These are phyloP conservation scores for Sylvilagus bachmani DNA, from an alignment of 2,113 vertebrate species.

Conservation along the genomic window DNA sequence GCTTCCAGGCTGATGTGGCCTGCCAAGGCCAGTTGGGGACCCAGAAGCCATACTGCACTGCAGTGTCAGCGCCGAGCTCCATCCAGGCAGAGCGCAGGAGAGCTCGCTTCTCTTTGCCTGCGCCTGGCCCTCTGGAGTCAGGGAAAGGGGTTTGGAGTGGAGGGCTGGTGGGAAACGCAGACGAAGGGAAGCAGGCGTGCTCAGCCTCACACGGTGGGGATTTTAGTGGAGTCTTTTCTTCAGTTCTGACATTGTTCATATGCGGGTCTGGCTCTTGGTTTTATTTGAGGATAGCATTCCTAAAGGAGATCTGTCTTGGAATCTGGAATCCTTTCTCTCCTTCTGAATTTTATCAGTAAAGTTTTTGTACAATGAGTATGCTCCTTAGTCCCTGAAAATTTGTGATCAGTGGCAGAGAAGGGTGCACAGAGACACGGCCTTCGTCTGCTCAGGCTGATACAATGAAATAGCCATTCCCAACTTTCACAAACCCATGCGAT, in stretches of 20 bases:
- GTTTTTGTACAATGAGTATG: background rate
- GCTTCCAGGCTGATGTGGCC: conserved; percentile 50
- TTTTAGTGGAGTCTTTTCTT: background rate
- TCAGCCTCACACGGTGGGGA: background rate
- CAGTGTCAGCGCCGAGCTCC: conserved; percentile 41
- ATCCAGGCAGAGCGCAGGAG: conserved; percentile 8
- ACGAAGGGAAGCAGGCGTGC: background rate
- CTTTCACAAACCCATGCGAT: background rate
- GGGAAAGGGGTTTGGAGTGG: background rate
- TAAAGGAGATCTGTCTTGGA: background rate
- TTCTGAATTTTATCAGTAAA: background rate
- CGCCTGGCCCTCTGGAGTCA: background rate
- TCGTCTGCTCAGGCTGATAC: background rate
- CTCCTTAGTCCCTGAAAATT: background rate
- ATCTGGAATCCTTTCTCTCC: background rate
- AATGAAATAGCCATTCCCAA: background rate
- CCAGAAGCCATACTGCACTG: conserved; percentile 36
- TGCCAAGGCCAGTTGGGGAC: conserved; percentile 70
- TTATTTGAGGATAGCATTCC: background rate
- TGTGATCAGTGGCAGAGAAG: background rate
- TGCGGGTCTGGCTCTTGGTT: background rate
- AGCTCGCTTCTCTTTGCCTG: background rate
- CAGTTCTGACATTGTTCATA: background rate
- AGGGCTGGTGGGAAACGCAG: accelerated
- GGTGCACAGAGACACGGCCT: background rate